Evolutionary conservation across 2,888 invertebrate species (phyloP).

Genomic region (Lymantria dispar): DNA sequence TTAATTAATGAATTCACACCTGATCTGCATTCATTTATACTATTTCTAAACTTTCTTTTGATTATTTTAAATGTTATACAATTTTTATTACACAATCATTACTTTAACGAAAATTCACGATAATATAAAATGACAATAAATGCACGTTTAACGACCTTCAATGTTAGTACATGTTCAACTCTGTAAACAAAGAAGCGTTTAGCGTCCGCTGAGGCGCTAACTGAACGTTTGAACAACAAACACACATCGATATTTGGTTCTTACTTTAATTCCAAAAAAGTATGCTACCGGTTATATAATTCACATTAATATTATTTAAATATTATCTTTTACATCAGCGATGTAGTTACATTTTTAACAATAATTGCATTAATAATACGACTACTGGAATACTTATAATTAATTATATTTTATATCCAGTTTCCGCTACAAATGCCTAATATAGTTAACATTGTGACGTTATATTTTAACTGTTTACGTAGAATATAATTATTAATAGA

Average conservation of each 20-base stretch:
- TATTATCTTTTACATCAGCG: too few relatives aligned
- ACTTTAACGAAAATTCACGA: background rate
- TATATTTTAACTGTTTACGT: too few relatives aligned
- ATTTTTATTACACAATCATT: background rate
- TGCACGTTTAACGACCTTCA: background rate
- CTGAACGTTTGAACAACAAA: slow-evolving; percentile 54
- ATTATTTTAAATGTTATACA: slow-evolving; percentile 1
- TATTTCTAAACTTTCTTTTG: slow-evolving; percentile 14
- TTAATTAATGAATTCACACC: slow-evolving; percentile 4
- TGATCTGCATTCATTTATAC: slow-evolving; percentile 9
- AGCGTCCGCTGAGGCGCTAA: slow-evolving; percentile 53
- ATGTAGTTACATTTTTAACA: too few relatives aligned
- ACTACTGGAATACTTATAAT: too few relatives aligned
- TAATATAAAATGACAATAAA: background rate
- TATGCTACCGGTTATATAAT: too few relatives aligned
- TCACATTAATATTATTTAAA: too few relatives aligned
- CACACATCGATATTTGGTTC: slow-evolving; percentile 12
- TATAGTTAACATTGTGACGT: too few relatives aligned
- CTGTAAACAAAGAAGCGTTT: slow-evolving; percentile 50
- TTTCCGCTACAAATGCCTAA: too few relatives aligned
- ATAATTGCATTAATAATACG: too few relatives aligned
- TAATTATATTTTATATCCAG: too few relatives aligned
- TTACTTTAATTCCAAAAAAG: too few relatives aligned
- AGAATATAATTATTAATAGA: too few relatives aligned
- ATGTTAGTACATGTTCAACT: background rate